Evolutionary conservation across 2,888 invertebrate genomes (phyloP).

Genomic region (Clivina fossor): DNA sequence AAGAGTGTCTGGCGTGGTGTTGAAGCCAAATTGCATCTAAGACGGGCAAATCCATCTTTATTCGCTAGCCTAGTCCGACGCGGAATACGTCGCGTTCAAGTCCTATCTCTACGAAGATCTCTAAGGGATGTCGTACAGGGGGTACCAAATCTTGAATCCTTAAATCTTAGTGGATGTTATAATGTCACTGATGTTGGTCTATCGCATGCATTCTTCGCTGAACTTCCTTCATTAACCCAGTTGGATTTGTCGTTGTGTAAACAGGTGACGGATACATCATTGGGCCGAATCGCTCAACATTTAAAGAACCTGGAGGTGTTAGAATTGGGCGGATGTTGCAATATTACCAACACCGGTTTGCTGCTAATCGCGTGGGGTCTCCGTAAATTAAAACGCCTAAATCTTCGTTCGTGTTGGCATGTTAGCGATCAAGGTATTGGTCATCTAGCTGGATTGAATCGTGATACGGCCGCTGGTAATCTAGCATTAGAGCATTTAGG

Average conservation of each 20-base stretch:
- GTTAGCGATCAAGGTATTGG: constrained; percentile 89
- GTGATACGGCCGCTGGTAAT: constrained; percentile 66
- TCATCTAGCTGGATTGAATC: constrained; percentile 76
- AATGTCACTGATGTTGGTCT: constrained; percentile 87
- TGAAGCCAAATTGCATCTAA: constrained; percentile 86
- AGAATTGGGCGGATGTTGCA: constrained; percentile 89
- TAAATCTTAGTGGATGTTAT: constrained; percentile 91
- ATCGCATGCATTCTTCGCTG: constrained; percentile 77
- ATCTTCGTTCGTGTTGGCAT: constrained; percentile 90
- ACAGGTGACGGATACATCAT: constrained; percentile 89
- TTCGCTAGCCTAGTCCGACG: constrained; percentile 84
- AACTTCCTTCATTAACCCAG: constrained; percentile 74
- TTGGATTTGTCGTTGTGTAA: constrained; percentile 91
- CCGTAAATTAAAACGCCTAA: constrained; percentile 78
- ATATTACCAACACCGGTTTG: constrained; percentile 86
- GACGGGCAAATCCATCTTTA: constrained; percentile 78
- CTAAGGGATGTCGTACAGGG: constrained; percentile 84
- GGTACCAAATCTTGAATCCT: constrained; percentile 81
- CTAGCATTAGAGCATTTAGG: constrained; percentile 81
- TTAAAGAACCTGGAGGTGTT: constrained; percentile 83
- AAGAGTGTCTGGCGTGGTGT: constrained; percentile 93
- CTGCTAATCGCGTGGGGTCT: constrained; percentile 86
- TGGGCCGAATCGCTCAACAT: constrained; percentile 81
- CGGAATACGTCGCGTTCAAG: constrained; percentile 86
- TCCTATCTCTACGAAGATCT: constrained; percentile 79